Conservation (phyloP, 2,797 vertebrate genomes). For the Ptychadena robeensis region DNA sequence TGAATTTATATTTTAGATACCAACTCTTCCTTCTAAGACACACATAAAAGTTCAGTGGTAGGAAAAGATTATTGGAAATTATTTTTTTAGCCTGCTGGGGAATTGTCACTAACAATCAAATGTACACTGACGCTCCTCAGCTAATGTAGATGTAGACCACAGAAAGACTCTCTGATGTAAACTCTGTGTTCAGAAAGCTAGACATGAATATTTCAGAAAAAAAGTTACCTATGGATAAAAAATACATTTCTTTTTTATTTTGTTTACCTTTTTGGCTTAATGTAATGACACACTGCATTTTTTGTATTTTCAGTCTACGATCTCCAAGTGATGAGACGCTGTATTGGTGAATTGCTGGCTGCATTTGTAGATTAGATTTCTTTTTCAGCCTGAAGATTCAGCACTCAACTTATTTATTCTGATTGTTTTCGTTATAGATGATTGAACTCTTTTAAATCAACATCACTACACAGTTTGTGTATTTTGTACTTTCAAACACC, state of each 20-base stretch:
- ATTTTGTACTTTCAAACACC: background rate
- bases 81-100: background rate
- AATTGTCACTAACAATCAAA: background rate
- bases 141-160: background rate
- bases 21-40: background rate
- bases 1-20: background rate
- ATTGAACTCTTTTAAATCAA: too few relatives aligned
- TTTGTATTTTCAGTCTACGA: conserved; percentile 36
- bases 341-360: conserved; percentile 20
- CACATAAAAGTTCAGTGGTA: background rate
- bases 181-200: background rate
- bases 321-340: conserved; percentile 1
- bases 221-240: conserved; percentile 2
- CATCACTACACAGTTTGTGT: too few relatives aligned
- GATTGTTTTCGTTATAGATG: conserved; percentile 9
- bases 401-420: conserved; percentile 27
- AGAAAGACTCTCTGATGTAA: background rate
- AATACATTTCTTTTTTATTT: background rate
- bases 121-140: background rate
- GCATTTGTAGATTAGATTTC: conserved; percentile 36
- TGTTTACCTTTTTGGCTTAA: background rate
- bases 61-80: background rate
- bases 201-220: background rate
- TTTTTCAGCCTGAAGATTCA: conserved; percentile 22
- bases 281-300: background rate